A percentile compares a stretch with the other conserved stretches of the same genome.
These are phyloP conservation scores for Drosophila tristis DNA, from an alignment of 1,140 invertebrate genomes.

Conservation along the genomic window DNA sequence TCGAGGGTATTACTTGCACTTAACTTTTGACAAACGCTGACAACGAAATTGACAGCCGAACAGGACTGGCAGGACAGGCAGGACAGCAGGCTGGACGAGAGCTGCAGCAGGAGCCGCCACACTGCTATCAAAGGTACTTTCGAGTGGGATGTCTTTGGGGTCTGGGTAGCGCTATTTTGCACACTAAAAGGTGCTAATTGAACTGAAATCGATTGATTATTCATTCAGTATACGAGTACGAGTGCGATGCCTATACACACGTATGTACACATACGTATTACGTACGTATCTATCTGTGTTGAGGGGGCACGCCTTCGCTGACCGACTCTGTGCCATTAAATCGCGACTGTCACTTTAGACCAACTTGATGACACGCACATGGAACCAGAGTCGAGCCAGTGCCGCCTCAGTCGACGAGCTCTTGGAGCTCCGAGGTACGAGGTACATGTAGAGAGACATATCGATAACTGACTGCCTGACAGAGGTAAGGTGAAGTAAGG, in stretches of 20 bases:
- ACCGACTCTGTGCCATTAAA: slow-evolving; percentile 75
- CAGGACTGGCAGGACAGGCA: slow-evolving; percentile 22
- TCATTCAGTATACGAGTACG: slow-evolving; percentile 47
- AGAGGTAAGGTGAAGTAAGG: slow-evolving; percentile 1
- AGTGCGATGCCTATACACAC: too few species aligned
- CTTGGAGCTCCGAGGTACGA: too few species aligned
- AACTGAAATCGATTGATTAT: slow-evolving; percentile 81
- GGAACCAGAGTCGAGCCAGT: slow-evolving; percentile 36
- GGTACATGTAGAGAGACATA: slow-evolving; percentile 34
- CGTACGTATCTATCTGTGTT: slow-evolving; percentile 24
- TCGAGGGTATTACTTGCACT: slow-evolving; percentile 47
- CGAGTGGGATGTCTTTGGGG: slow-evolving; percentile 40
- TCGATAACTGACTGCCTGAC: slow-evolving; percentile 46
- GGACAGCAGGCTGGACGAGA: slow-evolving; percentile 16
- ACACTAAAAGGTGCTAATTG: slow-evolving; percentile 82
- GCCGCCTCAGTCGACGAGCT: not conserved
- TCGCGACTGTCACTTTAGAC: slow-evolving; percentile 84
- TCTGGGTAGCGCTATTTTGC: slow-evolving; percentile 74
- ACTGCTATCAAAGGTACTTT: slow-evolving; percentile 9
- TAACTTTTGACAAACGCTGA: slow-evolving; percentile 77
- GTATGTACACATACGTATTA: slow-evolving; percentile 50
- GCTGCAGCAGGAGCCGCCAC: slow-evolving; percentile 6
- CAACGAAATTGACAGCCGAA: slow-evolving; percentile 57
- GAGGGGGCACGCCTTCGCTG: slow-evolving; percentile 55
- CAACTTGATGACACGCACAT: slow-evolving; percentile 83